Evolutionary conservation across 2,888 invertebrate genomes (phyloP).

Genomic region (Rhaphigaster nebulosa): DNA sequence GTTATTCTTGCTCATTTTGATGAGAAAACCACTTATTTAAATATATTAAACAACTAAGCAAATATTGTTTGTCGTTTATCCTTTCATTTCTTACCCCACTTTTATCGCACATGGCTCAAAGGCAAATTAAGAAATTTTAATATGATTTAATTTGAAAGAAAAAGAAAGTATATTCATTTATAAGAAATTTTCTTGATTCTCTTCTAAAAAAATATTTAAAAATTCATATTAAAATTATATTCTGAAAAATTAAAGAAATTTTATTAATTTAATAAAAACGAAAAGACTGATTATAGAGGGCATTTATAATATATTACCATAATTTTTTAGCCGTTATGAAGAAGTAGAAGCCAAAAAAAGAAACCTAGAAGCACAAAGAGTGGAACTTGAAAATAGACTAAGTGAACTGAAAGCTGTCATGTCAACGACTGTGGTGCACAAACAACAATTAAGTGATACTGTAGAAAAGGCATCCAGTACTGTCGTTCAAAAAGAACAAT

Average conservation of each 20-base stretch:
- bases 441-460: constrained; percentile 61
- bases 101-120: not conserved
- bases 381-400: constrained; percentile 57
- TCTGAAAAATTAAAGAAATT: not conserved
- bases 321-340: constrained; percentile 60
- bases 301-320: constrained; percentile 49
- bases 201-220: no score
- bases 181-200: no score
- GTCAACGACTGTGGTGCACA: constrained; percentile 60
- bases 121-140: not conserved
- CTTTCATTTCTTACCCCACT: not conserved
- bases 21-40: not conserved
- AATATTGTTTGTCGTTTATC: not conserved
- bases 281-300: not conserved
- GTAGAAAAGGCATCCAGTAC: constrained; percentile 31
- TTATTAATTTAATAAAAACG: not conserved
- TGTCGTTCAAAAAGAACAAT: constrained; percentile 42
- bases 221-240: no score
- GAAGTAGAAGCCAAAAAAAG: constrained; percentile 61
- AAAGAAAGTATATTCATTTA: no score
- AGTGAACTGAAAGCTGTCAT: constrained; percentile 61
- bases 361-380: constrained; percentile 51
- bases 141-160: not conserved
- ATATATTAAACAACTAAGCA: not conserved
- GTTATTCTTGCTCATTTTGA: no score